Base-by-base conservation (phyloP, 2,113 vertebrate species). In the Atrichornis clamosus region DNA sequence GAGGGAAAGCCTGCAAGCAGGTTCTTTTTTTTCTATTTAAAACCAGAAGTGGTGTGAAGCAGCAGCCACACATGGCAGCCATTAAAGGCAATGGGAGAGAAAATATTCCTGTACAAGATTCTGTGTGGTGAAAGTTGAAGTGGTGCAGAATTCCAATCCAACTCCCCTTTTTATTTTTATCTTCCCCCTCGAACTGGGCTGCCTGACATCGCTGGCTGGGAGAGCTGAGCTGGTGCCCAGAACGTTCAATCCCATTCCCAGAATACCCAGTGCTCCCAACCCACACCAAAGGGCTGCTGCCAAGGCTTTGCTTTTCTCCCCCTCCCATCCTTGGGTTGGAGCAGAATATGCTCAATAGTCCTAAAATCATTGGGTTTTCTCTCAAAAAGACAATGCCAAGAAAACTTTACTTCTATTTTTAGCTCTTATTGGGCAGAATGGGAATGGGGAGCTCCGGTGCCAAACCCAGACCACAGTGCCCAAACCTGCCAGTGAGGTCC, bases 151-250 rank as follows among this genome's bases (percentile, higher is more conserved):
- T 87, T 94, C 83, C 96, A 91, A 8, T 89, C 94, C 92, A 96
- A 95, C 84, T 96, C 97, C 64, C 91, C 21, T 90, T 58, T 97
- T 97, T 97, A 97, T 96, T 96, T 96, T 97, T 96, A 94, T 95
- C 96, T 95, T 89, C 87, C 96, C 89, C 81, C 95, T 94, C 47
- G 1, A 93, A 87, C 70, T 63, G 92, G 96, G 91, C 93, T 7
- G 87, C 94, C 96, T 93, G 76, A 88, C 75, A 77, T 27, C 13
- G 60, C 91, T 96, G 90, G 92, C 96, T 93, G 95, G 86, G 94
- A 94, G 90, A 92, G 56, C 78, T 80, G 74, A 84, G 84, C 67
- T 28, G 84, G 77, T 78, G 91, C 93, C 93, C 89, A 52, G 90
- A 85, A 94, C 23, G 78, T 56, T 91, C 70, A 50, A 81, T 67